Percentiles rank a stretch among this genome's conserved stretches.
phyloP scores from a whole-genome alignment of 2,888 invertebrate species.

The Rosalia funebris region DNA sequence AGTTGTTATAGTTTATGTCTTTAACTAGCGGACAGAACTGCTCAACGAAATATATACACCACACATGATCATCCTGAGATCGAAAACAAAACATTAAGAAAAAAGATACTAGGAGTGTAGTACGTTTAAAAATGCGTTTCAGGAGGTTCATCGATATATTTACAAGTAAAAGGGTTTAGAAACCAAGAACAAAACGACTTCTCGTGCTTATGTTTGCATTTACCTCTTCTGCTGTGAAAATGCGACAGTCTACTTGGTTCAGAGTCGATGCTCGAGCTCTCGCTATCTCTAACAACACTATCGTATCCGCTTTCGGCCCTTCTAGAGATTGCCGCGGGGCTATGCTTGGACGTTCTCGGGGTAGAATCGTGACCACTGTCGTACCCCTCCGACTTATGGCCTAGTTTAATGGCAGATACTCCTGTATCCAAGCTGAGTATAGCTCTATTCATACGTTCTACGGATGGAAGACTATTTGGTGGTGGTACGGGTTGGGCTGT shows the following conservation, averaged over 20 bases:
- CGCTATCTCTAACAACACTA: conserved; percentile 88
- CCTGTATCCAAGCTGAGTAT: conserved; percentile 73
- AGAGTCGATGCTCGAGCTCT: conserved; percentile 88
- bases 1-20: too few relatives aligned
- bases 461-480: conserved; percentile 71
- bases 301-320: conserved; percentile 92
- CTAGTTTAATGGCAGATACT: conserved; percentile 70
- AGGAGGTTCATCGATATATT: conserved; percentile 73
- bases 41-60: too few relatives aligned
- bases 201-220: conserved; percentile 75
- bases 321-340: conserved; percentile 80
- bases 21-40: too few relatives aligned
- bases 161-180: conserved; percentile 80
- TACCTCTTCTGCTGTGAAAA: conserved; percentile 63
- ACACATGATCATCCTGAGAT: conserved; percentile 10
- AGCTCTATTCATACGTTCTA: conserved; percentile 72
- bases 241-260: conserved; percentile 68
- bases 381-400: conserved; percentile 74
- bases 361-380: conserved; percentile 88
- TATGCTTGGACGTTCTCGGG: conserved; percentile 83
- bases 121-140: conserved; percentile 62
- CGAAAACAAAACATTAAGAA: conserved; percentile 6
- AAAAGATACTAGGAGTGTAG: background rate
- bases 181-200: conserved; percentile 81
- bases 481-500: conserved; percentile 62